Evolutionary conservation across 2,797 vertebrate genomes (phyloP).

Genomic region (Megalops cyprinoides): DNA sequence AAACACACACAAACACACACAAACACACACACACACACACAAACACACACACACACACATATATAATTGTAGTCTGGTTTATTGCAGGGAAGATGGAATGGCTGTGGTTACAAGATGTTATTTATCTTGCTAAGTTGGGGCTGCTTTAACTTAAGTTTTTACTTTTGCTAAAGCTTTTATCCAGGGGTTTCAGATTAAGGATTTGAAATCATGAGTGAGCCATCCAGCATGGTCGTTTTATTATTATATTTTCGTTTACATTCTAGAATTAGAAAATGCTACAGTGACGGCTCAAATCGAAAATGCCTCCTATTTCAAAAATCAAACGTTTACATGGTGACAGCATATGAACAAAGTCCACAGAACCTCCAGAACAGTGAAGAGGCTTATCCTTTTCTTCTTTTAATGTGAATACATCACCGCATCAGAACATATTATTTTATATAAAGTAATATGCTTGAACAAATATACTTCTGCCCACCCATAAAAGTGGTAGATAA

Average conservation of each 20-base stretch:
- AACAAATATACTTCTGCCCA: not conserved
- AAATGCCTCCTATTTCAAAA: conserved; percentile 51
- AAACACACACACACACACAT: no score
- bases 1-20: no score
- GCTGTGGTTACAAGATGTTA: not conserved
- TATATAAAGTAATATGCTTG: not conserved
- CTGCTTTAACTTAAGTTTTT: not conserved
- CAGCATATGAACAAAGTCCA: conserved; percentile 37
- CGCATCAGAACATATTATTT: not conserved
- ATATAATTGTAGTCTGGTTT: not conserved
- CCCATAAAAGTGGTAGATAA: not conserved
- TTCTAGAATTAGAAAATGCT: conserved; percentile 56
- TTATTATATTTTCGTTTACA: conserved; percentile 70
- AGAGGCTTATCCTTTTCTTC: not conserved
- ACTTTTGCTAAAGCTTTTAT: conserved; percentile 32
- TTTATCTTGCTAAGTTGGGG: not conserved
- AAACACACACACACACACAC: no score
- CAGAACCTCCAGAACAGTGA: not conserved
- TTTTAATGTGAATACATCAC: not conserved
- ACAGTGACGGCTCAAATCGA: conserved; percentile 48
- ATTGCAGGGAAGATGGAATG: not conserved
- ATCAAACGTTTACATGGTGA: conserved; percentile 63
- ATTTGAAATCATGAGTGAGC: conserved; percentile 50
- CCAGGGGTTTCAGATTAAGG: conserved; percentile 53
- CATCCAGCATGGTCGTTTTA: conserved; percentile 71